phyloP scores from a whole-genome alignment of 2,797 vertebrate species.

The Diglossa cyanea region DNA sequence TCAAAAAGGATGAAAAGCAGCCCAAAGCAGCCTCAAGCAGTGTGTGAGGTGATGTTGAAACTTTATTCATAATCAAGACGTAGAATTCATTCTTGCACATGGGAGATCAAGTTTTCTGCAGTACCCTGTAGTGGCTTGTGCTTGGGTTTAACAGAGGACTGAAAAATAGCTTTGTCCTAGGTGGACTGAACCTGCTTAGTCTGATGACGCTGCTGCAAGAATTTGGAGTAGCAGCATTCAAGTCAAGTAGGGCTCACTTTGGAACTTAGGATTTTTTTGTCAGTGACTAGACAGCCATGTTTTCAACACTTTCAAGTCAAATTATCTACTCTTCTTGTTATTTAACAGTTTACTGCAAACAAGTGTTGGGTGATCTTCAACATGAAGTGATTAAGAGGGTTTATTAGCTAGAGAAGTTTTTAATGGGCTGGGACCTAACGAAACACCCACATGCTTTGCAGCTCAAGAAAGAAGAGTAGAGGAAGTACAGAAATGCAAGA shows the following conservation, averaged over 20 bases:
- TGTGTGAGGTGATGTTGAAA: neutral
- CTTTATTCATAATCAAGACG: neutral
- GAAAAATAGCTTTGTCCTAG: neutral
- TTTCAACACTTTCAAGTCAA: neutral
- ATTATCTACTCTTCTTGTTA: neutral
- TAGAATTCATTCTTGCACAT: neutral
- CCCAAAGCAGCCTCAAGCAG: neutral
- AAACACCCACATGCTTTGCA: neutral
- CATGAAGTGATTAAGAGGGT: neutral
- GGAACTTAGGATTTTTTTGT: neutral
- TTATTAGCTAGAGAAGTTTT: neutral
- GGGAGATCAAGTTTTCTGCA: neutral
- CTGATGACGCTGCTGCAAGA: neutral
- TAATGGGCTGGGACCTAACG: neutral
- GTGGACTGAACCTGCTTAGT: neutral
- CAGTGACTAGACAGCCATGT: neutral
- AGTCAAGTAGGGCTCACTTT: neutral
- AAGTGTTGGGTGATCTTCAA: neutral
- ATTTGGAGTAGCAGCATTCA: neutral
- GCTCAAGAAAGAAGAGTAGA: neutral
- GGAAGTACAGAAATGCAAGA: neutral
- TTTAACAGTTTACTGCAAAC: neutral
- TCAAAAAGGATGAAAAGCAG: neutral
- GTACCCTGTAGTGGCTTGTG: fast-evolving
- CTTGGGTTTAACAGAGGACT: neutral